Percentiles rank a stretch among this genome's conserved stretches.
These are phyloP conservation scores for Corbicula japonica DNA, from an alignment of 2,888 invertebrate genomes.

Conservation along the genomic window DNA sequence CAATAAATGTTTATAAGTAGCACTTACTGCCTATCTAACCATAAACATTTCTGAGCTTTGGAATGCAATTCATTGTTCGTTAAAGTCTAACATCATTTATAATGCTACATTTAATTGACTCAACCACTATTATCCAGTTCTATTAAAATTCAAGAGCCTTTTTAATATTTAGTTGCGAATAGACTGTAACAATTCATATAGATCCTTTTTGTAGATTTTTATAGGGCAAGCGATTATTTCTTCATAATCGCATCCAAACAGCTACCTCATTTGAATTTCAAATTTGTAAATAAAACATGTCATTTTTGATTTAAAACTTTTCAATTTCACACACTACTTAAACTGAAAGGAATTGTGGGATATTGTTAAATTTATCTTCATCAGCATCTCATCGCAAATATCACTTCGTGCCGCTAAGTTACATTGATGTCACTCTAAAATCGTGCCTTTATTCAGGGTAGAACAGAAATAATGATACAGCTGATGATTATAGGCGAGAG, in stretches of 20 bases:
- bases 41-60: constrained; percentile 20
- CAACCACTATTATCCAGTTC: constrained; percentile 52
- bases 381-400: constrained; percentile 24
- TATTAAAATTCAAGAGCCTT: constrained; percentile 53
- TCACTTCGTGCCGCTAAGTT: no score
- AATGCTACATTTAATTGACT: constrained; percentile 59
- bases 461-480: no score
- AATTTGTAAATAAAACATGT: constrained; percentile 65
- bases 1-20: constrained; percentile 29
- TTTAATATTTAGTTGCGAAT: constrained; percentile 52
- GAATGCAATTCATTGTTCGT: constrained; percentile 49
- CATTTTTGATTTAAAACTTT: constrained; percentile 60
- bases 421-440: no score
- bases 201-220: constrained; percentile 52
- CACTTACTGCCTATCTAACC: constrained; percentile 33
- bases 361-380: constrained; percentile 16
- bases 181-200: constrained; percentile 39
- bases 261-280: constrained; percentile 64
- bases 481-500: no score
- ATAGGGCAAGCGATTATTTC: constrained; percentile 41
- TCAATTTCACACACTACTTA: constrained; percentile 66
- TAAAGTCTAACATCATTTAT: constrained; percentile 43
- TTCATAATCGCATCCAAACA: constrained; percentile 50
- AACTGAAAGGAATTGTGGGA: constrained; percentile 45
- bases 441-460: no score